Base-by-base conservation (phyloP, 2,113 vertebrate genomes). In the Etheostoma spectabile region DNA sequence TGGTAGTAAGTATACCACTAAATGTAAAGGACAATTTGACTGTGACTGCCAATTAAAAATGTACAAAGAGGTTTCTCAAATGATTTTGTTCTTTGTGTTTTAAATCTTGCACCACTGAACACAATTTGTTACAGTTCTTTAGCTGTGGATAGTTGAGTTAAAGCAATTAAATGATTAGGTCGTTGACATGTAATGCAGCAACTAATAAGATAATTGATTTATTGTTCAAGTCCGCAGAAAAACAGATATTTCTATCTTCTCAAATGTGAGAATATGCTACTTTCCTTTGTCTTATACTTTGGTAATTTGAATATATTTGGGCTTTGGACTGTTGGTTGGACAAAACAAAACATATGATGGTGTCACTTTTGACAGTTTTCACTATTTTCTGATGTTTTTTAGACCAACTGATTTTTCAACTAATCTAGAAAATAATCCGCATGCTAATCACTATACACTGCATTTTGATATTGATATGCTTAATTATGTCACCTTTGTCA, bases 151-250 rank as follows among this genome's bases (percentile, higher is more conserved):
- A 42, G 4, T 51, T 51, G 49, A 60, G 35, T 38, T 14, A 21
- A 2, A 62, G 21, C 30, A 6, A 62, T 12, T 12, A 6, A 59
- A 7, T 16, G 56, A 59, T 2, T 16, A 14, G 24, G n/a, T 2
- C 14, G 4, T 16, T 16, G 57, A 60, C 7, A 60, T 18, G 1
- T 33, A 60, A 33, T 18, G 38, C 8, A 38, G 38, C 5, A 57
- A 60, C 16, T 15, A 59, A 48, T 38, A 14, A 46, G 19, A 35
- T 51, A 2, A 51, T 22, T 19, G 1, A 46, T 2, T 16, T 18
- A 27, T 27, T 0, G 14, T 24, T 62, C 1, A 38, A 38, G 18
- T n/a, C 0, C 3, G 1, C 5, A 8, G 1, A 14, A 35, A n/a
- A n/a, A n/a, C n/a, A 4, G 8, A 5, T 55, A 7, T 55, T 55